Evolutionary conservation across 2,113 vertebrate genomes (phyloP).

Genomic region (Sander vitreus): DNA sequence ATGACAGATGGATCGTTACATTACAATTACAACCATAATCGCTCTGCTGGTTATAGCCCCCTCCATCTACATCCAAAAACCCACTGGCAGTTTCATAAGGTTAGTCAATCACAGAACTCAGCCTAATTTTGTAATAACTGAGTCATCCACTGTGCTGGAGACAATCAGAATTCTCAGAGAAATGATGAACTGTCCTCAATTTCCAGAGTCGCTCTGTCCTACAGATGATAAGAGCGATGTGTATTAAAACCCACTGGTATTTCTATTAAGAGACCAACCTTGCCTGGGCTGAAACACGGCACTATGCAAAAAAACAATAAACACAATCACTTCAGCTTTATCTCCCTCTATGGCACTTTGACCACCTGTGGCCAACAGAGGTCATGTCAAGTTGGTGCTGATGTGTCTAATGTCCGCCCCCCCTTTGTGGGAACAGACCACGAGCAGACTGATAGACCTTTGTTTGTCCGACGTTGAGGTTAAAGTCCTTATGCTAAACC

Average conservation of each 20-base stretch:
- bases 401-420: conserved; percentile 36
- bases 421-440: conserved; percentile 43
- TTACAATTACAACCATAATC: conserved; percentile 77
- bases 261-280: conserved; percentile 36
- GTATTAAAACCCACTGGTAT: conserved; percentile 46
- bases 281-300: not conserved
- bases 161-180: conserved; percentile 27
- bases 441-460: conserved; percentile 50
- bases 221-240: conserved; percentile 36
- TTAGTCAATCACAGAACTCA: conserved; percentile 63
- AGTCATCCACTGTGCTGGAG: conserved; percentile 38
- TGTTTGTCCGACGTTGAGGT: conserved; percentile 59
- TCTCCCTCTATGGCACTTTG: conserved; percentile 11
- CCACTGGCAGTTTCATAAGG: conserved; percentile 63
- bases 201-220: conserved; percentile 23
- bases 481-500: conserved; percentile 65
- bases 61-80: conserved; percentile 49
- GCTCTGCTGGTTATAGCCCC: conserved; percentile 66
- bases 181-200: conserved; percentile 25
- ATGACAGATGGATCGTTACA: conserved; percentile 80
- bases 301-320: conserved; percentile 1
- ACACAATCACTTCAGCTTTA: conserved; percentile 31
- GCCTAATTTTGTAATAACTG: conserved; percentile 54
- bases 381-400: conserved; percentile 31
- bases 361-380: conserved; percentile 51